phyloP scores from a whole-genome alignment of 2,113 vertebrate species.

The Echinops telfairi region DNA sequence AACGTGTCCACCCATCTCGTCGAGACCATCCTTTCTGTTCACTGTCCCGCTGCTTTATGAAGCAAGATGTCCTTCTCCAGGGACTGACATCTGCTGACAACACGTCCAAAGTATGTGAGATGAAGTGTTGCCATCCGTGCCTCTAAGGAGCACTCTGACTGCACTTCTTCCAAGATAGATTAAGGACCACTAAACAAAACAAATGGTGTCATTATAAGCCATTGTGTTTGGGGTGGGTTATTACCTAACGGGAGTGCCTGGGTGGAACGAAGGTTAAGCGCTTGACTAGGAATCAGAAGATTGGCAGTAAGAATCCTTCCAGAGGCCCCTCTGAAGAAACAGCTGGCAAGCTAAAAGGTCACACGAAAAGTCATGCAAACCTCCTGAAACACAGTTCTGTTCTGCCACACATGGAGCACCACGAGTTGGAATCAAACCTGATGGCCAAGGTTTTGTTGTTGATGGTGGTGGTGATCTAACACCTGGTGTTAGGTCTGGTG shows the following conservation, averaged over 20 bases:
- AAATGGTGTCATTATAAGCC: too few relatives aligned
- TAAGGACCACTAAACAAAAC: too few relatives aligned
- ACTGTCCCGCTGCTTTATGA: too few relatives aligned
- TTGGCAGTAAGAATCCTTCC: not conserved
- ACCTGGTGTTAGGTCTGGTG: not conserved
- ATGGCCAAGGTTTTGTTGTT: not conserved
- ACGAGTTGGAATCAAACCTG: not conserved
- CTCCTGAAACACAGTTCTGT: not conserved
- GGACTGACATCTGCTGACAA: too few relatives aligned
- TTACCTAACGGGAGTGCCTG: not conserved
- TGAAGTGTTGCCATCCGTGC: too few relatives aligned
- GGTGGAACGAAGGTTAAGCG: not conserved
- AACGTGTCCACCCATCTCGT: too few relatives aligned
- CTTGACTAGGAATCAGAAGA: not conserved
- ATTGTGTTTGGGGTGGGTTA: not conserved
- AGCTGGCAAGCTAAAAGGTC: not conserved
- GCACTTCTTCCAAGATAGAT: too few relatives aligned
- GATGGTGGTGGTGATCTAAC: not conserved
- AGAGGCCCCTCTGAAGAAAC: not conserved
- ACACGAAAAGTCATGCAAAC: not conserved
- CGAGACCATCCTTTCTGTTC: too few relatives aligned
- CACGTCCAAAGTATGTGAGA: too few relatives aligned
- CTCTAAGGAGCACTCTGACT: too few relatives aligned
- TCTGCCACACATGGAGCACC: not conserved
- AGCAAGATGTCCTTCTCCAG: too few relatives aligned